phyloP scores from a whole-genome alignment of 2,113 vertebrate species.

The Nycticorax nycticorax region DNA sequence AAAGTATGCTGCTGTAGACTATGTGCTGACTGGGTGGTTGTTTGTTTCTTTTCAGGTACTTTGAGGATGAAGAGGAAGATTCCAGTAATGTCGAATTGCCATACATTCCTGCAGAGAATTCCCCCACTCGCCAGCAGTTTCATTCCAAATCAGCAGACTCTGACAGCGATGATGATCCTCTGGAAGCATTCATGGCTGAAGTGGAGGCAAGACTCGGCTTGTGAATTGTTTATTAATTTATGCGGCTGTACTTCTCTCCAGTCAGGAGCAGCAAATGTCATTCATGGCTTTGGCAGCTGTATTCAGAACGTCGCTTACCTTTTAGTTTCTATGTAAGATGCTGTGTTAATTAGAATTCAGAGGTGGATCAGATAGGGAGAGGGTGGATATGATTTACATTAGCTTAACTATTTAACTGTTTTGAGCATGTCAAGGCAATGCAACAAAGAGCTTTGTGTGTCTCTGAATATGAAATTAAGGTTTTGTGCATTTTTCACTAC shows the following conservation, averaged over 20 bases:
- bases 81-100: constrained; percentile 89
- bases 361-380: background rate
- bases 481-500: background rate
- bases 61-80: constrained; percentile 98
- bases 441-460: background rate
- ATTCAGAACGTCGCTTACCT: background rate
- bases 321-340: background rate
- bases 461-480: background rate
- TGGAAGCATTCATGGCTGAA: constrained; percentile 98
- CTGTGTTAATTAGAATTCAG: background rate
- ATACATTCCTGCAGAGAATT: constrained; percentile 98
- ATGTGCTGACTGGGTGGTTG: background rate
- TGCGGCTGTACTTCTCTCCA: background rate
- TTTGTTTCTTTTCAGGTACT: constrained; percentile 79
- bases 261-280: background rate
- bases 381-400: background rate
- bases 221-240: background rate
- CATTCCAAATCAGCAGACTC: constrained; percentile 84
- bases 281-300: background rate
- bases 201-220: constrained; percentile 85
- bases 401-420: background rate
- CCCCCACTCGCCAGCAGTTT: constrained; percentile 93
- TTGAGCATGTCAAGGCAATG: background rate
- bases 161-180: constrained; percentile 96
- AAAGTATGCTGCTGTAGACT: background rate